Conservation (phyloP, 1,140 invertebrate genomes). For the Lepidotrigona ventralis region DNA sequence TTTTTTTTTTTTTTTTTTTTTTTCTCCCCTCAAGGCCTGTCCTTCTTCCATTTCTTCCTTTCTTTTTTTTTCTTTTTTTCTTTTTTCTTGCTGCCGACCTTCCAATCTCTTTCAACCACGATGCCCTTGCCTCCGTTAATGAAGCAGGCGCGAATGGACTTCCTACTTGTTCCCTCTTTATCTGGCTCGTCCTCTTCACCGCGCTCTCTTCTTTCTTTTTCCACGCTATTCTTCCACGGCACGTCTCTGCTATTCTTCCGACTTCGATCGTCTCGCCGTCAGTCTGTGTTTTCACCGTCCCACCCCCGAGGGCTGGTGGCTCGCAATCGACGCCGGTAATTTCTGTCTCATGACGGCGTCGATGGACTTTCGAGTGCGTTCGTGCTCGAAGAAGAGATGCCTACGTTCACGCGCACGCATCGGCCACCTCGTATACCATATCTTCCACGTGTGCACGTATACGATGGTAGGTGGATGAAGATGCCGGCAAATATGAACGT, state of each 20-base stretch:
- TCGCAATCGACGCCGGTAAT: slow-evolving; percentile 30
- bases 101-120: slow-evolving; percentile 40
- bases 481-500: slow-evolving; percentile 18
- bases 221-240: slow-evolving; percentile 7
- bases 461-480: slow-evolving; percentile 1
- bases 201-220: slow-evolving; percentile 2
- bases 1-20: neutral
- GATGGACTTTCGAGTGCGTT: slow-evolving; percentile 28
- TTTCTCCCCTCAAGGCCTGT: slow-evolving; percentile 41
- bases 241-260: neutral
- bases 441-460: no score
- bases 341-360: slow-evolving; percentile 45
- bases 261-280: slow-evolving; percentile 9
- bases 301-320: neutral
- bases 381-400: slow-evolving; percentile 14
- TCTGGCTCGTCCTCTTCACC: neutral
- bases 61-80: slow-evolving; percentile 36
- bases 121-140: slow-evolving; percentile 55
- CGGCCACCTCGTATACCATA: neutral
- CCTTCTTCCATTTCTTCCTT: slow-evolving; percentile 40
- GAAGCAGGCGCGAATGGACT: slow-evolving; percentile 50
- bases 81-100: slow-evolving; percentile 52
- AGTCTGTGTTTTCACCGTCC: neutral
- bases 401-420: neutral
- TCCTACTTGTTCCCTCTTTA: slow-evolving; percentile 18